Evolutionary conservation across 2,113 vertebrate species (phyloP).

Genomic region (Naja naja): DNA sequence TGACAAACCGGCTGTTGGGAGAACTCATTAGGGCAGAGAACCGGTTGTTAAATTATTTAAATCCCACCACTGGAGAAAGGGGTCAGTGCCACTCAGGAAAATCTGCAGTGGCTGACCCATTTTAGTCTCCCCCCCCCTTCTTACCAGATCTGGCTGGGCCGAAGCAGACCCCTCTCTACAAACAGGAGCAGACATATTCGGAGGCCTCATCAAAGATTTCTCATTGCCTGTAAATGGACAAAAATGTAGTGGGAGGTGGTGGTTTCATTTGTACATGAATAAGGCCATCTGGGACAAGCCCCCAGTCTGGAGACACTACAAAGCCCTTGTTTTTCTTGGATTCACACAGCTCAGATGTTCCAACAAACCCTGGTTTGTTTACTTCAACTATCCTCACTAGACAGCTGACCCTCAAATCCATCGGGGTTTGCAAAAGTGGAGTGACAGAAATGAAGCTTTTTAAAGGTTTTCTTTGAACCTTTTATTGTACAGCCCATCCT

Average conservation of each 20-base stretch:
- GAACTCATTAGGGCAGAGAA: too few relatives aligned
- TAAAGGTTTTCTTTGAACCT: not conserved
- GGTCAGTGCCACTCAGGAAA: not conserved
- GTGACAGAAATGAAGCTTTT: not conserved
- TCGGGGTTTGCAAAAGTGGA: not conserved
- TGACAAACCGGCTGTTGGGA: too few relatives aligned
- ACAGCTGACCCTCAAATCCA: not conserved
- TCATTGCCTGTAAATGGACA: not conserved
- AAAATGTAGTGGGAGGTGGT: not conserved
- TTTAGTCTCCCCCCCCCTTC: not conserved
- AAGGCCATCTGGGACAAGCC: not conserved
- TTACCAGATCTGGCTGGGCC: not conserved
- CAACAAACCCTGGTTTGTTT: not conserved
- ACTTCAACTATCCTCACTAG: not conserved
- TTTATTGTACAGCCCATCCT: not conserved
- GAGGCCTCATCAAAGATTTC: not conserved
- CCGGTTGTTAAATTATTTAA: too few relatives aligned
- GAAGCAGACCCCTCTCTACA: not conserved
- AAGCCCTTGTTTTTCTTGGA: not conserved
- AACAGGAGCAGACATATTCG: not conserved
- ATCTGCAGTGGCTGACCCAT: not conserved
- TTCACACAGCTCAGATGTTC: not conserved
- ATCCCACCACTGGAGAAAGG: not conserved
- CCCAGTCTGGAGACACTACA: not conserved
- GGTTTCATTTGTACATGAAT: not conserved